Conservation (phyloP, 2,888 invertebrate species). For the Eumacrocentrus americanus region DNA sequence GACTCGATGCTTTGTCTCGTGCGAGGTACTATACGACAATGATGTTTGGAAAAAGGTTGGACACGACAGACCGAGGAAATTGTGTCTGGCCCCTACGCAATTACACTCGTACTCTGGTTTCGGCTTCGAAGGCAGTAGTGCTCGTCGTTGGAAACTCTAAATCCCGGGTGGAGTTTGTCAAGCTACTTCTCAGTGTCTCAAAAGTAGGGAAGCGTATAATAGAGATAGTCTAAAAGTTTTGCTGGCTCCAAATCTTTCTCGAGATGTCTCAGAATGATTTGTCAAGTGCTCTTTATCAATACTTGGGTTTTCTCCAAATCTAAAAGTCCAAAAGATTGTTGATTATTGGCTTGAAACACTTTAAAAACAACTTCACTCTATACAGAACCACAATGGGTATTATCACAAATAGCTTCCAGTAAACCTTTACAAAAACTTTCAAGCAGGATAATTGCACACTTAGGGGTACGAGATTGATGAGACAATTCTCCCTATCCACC, state of each 20-base stretch:
- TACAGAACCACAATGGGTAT: too few species aligned
- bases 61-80: background rate
- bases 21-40: background rate
- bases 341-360: background rate
- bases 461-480: too few species aligned
- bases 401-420: too few species aligned
- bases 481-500: too few species aligned
- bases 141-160: background rate
- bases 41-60: background rate
- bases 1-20: background rate
- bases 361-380: background rate
- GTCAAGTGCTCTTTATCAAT: slow-evolving; percentile 27
- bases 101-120: slow-evolving; percentile 6
- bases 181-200: background rate
- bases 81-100: background rate
- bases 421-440: too few species aligned
- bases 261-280: slow-evolving; percentile 22
- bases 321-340: too few species aligned
- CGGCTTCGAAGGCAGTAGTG: background rate
- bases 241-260: background rate
- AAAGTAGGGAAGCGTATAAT: background rate
- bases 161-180: slow-evolving; percentile 1
- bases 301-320: background rate
- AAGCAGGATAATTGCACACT: too few species aligned
- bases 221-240: slow-evolving; percentile 9